Evolutionary conservation across 1,140 invertebrate species (phyloP).

Genomic region (fruit fly (Drosophila melanogaster)): DNA sequence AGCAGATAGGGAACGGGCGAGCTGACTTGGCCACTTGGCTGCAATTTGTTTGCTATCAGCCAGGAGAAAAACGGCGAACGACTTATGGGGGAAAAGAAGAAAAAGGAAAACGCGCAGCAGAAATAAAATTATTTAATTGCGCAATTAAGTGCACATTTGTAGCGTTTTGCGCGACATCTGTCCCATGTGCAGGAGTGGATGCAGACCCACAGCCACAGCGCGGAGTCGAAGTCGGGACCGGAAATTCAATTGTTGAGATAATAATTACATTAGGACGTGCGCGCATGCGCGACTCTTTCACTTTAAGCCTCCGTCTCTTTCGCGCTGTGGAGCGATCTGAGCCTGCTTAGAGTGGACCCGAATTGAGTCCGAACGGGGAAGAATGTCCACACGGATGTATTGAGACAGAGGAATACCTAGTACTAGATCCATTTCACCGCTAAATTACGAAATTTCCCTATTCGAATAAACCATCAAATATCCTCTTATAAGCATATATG

Average conservation of each 20-base stretch:
- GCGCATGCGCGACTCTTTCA: constrained; percentile 74
- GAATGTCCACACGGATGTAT: not conserved
- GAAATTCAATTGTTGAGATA: constrained; percentile 84
- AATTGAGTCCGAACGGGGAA: constrained; percentile 28
- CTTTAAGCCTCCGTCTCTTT: constrained; percentile 22
- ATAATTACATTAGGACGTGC: constrained; percentile 84
- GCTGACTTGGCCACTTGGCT: constrained; percentile 47
- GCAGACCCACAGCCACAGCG: constrained; percentile 13
- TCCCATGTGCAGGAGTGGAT: constrained; percentile 63
- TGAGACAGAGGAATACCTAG: not conserved
- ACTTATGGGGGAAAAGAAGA: constrained; percentile 4
- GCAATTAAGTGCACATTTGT: constrained; percentile 84
- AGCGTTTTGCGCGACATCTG: constrained; percentile 84
- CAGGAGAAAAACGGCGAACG: constrained; percentile 16
- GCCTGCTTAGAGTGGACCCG: constrained; percentile 33
- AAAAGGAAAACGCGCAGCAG: constrained; percentile 54
- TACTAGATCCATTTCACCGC: not conserved
- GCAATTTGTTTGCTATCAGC: constrained; percentile 74
- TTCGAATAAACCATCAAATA: no score
- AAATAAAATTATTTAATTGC: constrained; percentile 84
- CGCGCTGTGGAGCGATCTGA: constrained; percentile 40
- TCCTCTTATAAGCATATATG: no score
- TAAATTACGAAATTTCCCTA: no score
- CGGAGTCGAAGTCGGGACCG: constrained; percentile 60
- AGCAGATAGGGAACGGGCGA: constrained; percentile 50